Percentiles rank a stretch among this genome's conserved stretches.
Evolutionary conservation across 2,888 invertebrate genomes (phyloP).

Genomic region (Nephrotoma flavescens): DNA sequence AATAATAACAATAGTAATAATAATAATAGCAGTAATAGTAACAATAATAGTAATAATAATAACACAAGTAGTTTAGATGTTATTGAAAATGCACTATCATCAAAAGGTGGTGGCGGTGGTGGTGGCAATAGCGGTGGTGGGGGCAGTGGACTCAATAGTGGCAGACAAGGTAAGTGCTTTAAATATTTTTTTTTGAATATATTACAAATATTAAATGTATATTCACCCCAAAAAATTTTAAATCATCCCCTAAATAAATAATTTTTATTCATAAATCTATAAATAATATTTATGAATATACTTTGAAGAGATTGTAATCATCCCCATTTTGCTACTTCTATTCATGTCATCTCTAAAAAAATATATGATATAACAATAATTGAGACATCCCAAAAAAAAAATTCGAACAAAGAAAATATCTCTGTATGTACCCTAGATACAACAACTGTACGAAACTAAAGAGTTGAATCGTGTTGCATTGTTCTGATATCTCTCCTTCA

Average conservation of each 20-base stretch:
- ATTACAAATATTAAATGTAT: neutral
- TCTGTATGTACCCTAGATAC: neutral
- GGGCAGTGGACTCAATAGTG: neutral
- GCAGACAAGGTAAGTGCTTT: neutral
- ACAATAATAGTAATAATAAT: neutral
- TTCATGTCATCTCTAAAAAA: neutral
- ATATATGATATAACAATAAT: neutral
- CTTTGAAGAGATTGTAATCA: neutral
- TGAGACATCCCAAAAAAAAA: neutral
- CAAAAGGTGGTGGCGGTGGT: neutral
- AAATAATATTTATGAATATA: neutral
- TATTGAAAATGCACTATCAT: neutral
- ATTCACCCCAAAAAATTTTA: neutral
- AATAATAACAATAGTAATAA: constrained; percentile 5
- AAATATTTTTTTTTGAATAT: neutral
- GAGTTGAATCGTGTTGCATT: neutral
- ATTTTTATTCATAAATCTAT: neutral
- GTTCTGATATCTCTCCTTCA: neutral
- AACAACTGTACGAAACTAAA: neutral
- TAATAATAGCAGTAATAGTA: neutral
- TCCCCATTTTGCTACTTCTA: neutral
- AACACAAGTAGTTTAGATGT: neutral
- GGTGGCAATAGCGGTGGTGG: neutral
- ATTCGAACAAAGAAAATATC: neutral
- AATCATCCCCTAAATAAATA: neutral